Conservation (phyloP, 2,888 invertebrate genomes). For the Conomelus anceps region DNA sequence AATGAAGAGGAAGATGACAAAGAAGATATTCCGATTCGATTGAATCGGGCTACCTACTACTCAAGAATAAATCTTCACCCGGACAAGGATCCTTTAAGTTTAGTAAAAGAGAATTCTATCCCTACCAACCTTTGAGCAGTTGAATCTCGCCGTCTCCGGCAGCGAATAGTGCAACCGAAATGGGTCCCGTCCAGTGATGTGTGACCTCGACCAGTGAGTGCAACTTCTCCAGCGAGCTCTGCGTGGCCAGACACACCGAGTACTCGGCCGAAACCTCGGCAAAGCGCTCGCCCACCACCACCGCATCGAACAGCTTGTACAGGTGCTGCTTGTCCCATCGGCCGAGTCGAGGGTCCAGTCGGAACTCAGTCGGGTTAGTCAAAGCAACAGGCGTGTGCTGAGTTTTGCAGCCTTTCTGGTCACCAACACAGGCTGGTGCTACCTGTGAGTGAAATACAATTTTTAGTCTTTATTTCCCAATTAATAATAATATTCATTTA, state of each 20-base stretch:
- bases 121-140: conserved; percentile 48
- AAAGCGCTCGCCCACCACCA: conserved; percentile 56
- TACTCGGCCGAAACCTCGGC: conserved; percentile 51
- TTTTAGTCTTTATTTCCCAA: no score
- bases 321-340: conserved; percentile 66
- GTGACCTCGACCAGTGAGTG: conserved; percentile 70
- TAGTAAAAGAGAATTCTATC: background rate
- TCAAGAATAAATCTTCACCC: no score
- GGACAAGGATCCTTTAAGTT: no score
- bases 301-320: conserved; percentile 54
- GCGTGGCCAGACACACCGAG: conserved; percentile 71
- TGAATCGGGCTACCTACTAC: no score
- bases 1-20: no score
- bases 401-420: background rate
- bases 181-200: conserved; percentile 76
- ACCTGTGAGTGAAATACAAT: no score
- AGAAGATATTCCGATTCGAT: no score
- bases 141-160: conserved; percentile 71
- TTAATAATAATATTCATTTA: no score
- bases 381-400: conserved; percentile 12
- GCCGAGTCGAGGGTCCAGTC: conserved; percentile 59
- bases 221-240: conserved; percentile 76
- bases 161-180: conserved; percentile 75
- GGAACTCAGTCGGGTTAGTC: conserved; percentile 37
- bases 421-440: background rate